A percentile compares a stretch with the other conserved stretches of the same genome.
phyloP scores from a whole-genome alignment of 37 sponge, comb jelly and placozoan genomes.

The Chondrilla cf. caribensis region DNA sequence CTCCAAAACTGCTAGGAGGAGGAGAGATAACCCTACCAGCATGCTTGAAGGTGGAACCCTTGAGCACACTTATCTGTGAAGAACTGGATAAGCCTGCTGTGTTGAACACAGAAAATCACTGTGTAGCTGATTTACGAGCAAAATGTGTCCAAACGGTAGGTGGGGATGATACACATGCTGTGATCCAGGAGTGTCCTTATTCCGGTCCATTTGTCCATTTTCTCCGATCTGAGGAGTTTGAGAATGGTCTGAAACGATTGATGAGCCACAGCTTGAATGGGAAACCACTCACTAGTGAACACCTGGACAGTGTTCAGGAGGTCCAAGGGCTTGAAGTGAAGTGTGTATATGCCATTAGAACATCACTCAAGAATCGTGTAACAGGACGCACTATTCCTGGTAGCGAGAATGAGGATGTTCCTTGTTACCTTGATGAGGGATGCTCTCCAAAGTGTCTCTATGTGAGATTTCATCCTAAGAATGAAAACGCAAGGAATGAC shows the following conservation, averaged over 20 bases:
- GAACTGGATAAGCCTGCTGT: conserved; percentile 16
- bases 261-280: neutral
- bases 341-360: conserved; percentile 21
- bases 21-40: conserved; percentile 33
- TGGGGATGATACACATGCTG: conserved; percentile 5
- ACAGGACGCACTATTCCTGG: neutral
- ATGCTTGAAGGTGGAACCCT: conserved; percentile 28
- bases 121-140: conserved; percentile 24
- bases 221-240: conserved; percentile 8
- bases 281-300: neutral
- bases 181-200: neutral
- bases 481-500: neutral
- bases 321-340: conserved; percentile 11
- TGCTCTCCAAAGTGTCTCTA: neutral
- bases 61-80: conserved; percentile 39
- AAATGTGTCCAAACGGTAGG: neutral
- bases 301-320: neutral
- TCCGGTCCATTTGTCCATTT: neutral
- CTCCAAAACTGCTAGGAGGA: neutral
- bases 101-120: neutral
- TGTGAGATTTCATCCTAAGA: conserved; percentile 1
- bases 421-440: conserved; percentile 11
- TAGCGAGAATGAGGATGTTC: neutral
- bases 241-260: conserved; percentile 10
- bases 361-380: neutral